These are phyloP conservation scores for Villa cingulata DNA, from an alignment of 2,888 invertebrate genomes.

Conservation along the genomic window DNA sequence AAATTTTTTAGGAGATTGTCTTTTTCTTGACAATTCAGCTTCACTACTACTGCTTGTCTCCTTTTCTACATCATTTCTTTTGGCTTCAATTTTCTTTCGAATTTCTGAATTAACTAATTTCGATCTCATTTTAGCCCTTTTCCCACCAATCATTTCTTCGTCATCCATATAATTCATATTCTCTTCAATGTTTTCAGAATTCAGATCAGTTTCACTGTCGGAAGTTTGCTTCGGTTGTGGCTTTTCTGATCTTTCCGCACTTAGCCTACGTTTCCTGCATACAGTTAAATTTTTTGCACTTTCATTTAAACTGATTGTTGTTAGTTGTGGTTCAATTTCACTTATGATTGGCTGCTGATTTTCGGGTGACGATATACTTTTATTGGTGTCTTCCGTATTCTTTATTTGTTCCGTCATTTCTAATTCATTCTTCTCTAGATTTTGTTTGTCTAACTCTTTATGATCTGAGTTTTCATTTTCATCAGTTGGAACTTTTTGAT, in stretches of 20 bases:
- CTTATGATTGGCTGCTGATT: no score
- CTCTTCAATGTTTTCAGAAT: conserved; percentile 39
- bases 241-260: conserved; percentile 4
- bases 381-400: no score
- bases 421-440: no score
- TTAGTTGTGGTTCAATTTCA: no score
- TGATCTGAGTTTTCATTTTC: no score
- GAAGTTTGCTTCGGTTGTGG: conserved; percentile 28
- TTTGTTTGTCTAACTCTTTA: no score
- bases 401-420: no score
- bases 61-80: conserved; percentile 23
- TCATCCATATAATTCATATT: conserved; percentile 21
- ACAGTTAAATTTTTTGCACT: conserved; percentile 1
- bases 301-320: no score
- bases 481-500: no score
- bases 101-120: conserved; percentile 25
- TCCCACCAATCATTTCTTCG: conserved; percentile 30
- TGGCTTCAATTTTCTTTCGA: conserved; percentile 29
- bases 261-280: conserved; percentile 29
- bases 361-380: no score
- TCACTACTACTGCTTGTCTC: conserved; percentile 28
- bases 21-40: background rate
- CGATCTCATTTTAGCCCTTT: conserved; percentile 30
- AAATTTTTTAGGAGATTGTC: background rate
- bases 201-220: conserved; percentile 29